Evolutionary conservation across 2,888 invertebrate genomes (phyloP).

Genomic region (Embidobia sp.): DNA sequence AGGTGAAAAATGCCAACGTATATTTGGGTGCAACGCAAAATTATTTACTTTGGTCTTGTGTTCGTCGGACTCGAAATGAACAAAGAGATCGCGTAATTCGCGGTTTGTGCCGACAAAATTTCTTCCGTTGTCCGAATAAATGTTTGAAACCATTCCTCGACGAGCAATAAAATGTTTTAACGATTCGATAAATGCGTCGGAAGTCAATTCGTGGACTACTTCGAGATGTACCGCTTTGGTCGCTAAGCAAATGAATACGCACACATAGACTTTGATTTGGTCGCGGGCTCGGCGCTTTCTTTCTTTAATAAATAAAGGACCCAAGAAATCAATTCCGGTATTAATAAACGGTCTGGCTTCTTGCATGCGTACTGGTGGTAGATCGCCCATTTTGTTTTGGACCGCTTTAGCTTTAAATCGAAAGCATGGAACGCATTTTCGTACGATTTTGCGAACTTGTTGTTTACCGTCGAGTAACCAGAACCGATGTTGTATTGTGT

Average conservation of each 20-base stretch:
- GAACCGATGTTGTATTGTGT: conserved; percentile 16
- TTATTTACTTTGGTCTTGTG: background rate
- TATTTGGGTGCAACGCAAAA: background rate
- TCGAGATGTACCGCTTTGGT: conserved; percentile 52
- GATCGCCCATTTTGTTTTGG: conserved; percentile 42
- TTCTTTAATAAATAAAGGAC: conserved; percentile 47
- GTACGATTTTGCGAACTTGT: conserved; percentile 10
- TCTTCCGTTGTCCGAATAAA: conserved; percentile 2
- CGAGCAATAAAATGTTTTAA: conserved; percentile 24
- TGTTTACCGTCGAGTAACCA: conserved; percentile 43
- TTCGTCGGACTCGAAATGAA: background rate
- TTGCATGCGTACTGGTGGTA: conserved; percentile 12
- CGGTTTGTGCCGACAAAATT: background rate
- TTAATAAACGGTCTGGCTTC: conserved; percentile 23
- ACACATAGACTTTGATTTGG: conserved; percentile 13
- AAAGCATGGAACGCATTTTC: conserved; percentile 34
- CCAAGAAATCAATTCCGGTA: conserved; percentile 45
- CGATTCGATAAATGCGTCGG: conserved; percentile 34
- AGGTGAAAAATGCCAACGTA: background rate
- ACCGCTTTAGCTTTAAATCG: conserved; percentile 4
- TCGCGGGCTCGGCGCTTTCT: conserved; percentile 32
- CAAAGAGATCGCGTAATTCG: background rate
- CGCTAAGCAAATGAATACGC: conserved; percentile 25
- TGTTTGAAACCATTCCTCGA: background rate
- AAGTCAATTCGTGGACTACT: conserved; percentile 43